Conservation (phyloP, 2,113 vertebrate species). For the Corydoras sp. region DNA sequence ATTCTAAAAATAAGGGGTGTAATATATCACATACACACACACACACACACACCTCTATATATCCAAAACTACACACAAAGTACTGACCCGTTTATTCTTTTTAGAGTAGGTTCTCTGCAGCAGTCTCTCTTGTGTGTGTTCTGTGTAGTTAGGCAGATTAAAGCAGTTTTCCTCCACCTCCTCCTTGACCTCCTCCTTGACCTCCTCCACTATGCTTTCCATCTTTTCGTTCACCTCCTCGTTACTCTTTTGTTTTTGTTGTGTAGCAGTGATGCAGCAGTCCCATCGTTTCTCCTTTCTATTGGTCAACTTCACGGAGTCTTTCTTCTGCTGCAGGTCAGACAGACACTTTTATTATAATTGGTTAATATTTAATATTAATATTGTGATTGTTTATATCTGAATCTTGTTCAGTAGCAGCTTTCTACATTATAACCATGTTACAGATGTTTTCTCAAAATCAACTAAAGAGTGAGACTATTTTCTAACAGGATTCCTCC, state of each 20-base stretch:
- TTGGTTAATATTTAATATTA: not conserved
- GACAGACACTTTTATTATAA: not conserved
- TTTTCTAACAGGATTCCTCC: too few species aligned
- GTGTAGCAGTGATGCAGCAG: constrained; percentile 74
- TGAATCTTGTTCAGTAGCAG: too few species aligned
- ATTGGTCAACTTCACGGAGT: constrained; percentile 80
- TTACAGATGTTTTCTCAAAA: too few species aligned
- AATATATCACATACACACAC: not conserved
- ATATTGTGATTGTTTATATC: not conserved
- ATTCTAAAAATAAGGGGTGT: too few species aligned
- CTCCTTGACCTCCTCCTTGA: constrained; percentile 78
- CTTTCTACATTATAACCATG: too few species aligned
- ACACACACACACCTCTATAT: constrained; percentile 15
- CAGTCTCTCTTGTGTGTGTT: constrained; percentile 79
- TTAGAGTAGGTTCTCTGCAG: constrained; percentile 87
- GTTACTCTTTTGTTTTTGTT: constrained; percentile 78
- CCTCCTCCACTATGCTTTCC: constrained; percentile 78
- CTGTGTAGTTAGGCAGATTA: constrained; percentile 69
- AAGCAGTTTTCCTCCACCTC: constrained; percentile 83
- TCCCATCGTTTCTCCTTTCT: constrained; percentile 72
- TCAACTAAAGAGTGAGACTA: too few species aligned
- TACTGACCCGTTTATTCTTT: constrained; percentile 83
- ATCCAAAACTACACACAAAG: constrained; percentile 17
- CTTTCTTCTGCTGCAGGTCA: constrained; percentile 71
- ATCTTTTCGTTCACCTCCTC: constrained; percentile 72